Evolutionary conservation across 2,113 vertebrate genomes (phyloP), one percentile per base, ranked within the genome.

Genomic region (Lampris megalopsis): DNA sequence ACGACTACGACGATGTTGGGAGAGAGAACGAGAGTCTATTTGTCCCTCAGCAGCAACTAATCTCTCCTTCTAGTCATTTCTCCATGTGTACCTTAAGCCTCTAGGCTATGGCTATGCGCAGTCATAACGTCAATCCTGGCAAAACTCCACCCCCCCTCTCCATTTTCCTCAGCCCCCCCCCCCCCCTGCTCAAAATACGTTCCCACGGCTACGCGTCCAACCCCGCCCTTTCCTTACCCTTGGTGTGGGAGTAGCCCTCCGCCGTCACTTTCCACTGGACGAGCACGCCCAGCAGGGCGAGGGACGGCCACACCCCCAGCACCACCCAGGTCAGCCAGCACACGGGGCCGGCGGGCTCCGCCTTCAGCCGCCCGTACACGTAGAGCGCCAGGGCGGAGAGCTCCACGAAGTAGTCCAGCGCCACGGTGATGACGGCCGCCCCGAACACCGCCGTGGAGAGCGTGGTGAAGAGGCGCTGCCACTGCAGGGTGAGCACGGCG

Each of bases 321-420:
- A 99, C 95, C 84, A 95, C 96, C 97, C 98, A 99, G 73, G 97
- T 99, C 86, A 97, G 92, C 98, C 98, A 99, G 93, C 98, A 99
- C 63, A 98, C 94, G 0, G 96, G 95, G 64, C 92, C 94, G 0
- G 89, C 85, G 1, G 77, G 92, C 0, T 92, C 95, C 0, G 96
- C 97, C 63, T 97, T 97, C 68, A 99, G 89, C 7, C 97, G 92
- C 88, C 99, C 96, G 0, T 96, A 97, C 63, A 97, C 92, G 65
- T 99, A 99, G 69, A 96, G 93, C 80, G 97, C 96, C 57, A 99
- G 90, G 56, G 96, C 95, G 57, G 98, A 95, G 86, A 98, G 95
- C 95, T 99, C 98, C 0, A 97, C 94, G 47, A 99, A 99, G 93
- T 99, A 99, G 94, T 99, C 98, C 0, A 96, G 80, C 0, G 97